Conservation (phyloP, 1,140 invertebrate genomes). For the Macrocentrus cingulum region DNA sequence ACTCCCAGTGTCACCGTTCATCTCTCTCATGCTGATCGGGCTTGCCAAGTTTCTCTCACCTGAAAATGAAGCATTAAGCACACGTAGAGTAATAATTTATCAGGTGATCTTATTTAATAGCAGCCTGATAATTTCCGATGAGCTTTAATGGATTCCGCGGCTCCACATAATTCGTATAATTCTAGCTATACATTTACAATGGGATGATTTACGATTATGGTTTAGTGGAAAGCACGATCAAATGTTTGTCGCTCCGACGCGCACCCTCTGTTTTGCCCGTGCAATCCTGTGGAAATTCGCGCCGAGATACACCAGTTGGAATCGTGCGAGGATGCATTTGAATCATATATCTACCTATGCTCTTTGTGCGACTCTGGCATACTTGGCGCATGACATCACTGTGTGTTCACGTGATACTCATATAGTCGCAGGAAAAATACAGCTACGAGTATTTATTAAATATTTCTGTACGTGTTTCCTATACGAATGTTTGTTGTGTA, state of each 20-base stretch:
- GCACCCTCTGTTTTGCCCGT: slow-evolving; percentile 20
- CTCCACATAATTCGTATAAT: slow-evolving; percentile 6
- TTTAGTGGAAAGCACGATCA: slow-evolving; percentile 5
- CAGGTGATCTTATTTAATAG: no score
- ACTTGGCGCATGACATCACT: no score
- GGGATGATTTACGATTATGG: slow-evolving; percentile 18
- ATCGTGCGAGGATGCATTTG: neutral
- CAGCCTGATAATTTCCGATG: no score
- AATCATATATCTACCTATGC: neutral
- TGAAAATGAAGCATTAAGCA: neutral
- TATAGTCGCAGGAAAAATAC: no score
- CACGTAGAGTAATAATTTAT: no score
- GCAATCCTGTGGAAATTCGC: slow-evolving; percentile 10
- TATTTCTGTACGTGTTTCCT: no score
- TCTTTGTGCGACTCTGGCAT: neutral
- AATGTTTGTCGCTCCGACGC: slow-evolving; percentile 8
- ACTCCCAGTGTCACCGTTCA: slow-evolving; percentile 17
- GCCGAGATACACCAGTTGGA: neutral
- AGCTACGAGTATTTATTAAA: no score
- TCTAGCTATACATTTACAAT: slow-evolving; percentile 11
- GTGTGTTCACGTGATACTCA: no score
- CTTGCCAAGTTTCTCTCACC: slow-evolving; percentile 16
- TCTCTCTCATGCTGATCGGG: slow-evolving; percentile 16
- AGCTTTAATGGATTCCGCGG: slow-evolving; percentile 1
- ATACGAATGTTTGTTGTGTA: no score